Evolutionary conservation across 2,888 invertebrate species (phyloP).

Genomic region (Eilema caniola): DNA sequence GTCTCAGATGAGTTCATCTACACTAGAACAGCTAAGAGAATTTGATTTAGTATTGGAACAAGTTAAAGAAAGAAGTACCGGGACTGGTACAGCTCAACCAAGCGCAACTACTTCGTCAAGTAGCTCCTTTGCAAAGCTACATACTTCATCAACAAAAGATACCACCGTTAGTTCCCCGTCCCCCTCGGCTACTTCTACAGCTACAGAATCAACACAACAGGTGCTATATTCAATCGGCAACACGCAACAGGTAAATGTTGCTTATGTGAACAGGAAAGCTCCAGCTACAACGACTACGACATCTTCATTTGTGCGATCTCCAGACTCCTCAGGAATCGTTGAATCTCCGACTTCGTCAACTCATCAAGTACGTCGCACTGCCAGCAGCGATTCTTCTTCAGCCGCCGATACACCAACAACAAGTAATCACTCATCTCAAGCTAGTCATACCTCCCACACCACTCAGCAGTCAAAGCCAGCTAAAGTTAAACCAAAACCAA

Average conservation of each 20-base stretch:
- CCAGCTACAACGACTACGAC: slow-evolving; percentile 70
- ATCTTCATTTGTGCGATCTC: slow-evolving; percentile 73
- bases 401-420: slow-evolving; percentile 58
- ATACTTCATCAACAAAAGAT: slow-evolving; percentile 61
- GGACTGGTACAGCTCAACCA: slow-evolving; percentile 83
- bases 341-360: slow-evolving; percentile 76
- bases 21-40: slow-evolving; percentile 92
- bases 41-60: slow-evolving; percentile 94
- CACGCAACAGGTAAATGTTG: slow-evolving; percentile 73
- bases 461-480: slow-evolving; percentile 56
- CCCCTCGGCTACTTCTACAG: slow-evolving; percentile 59
- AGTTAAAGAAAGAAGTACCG: slow-evolving; percentile 90
- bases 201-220: slow-evolving; percentile 64
- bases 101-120: slow-evolving; percentile 54
- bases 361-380: slow-evolving; percentile 69
- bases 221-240: slow-evolving; percentile 77
- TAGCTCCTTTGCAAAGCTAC: slow-evolving; percentile 61
- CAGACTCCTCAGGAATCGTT: slow-evolving; percentile 75
- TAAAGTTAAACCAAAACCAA: slow-evolving; percentile 82
- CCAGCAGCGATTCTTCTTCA: slow-evolving; percentile 65
- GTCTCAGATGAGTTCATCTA: slow-evolving; percentile 91
- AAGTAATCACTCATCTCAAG: slow-evolving; percentile 18
- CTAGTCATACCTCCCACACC: neutral
- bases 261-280: slow-evolving; percentile 79
- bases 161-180: slow-evolving; percentile 63